phyloP scores from a whole-genome alignment of 2,797 vertebrate genomes.

The Poecilia gillii region DNA sequence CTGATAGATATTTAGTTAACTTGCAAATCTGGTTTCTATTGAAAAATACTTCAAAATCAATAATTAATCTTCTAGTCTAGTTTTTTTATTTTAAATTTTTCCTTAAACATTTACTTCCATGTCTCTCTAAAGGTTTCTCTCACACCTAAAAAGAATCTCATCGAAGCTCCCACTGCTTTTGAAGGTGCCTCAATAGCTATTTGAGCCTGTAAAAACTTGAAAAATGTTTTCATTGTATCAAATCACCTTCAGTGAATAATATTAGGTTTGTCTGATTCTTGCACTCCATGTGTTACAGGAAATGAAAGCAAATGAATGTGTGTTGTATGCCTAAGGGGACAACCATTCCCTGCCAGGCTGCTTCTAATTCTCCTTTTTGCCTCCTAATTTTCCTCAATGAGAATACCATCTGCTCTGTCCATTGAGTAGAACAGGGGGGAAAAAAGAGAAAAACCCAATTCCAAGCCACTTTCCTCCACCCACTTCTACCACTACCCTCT shows the following conservation, averaged over 20 bases:
- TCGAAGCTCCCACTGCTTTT: slow-evolving; percentile 20
- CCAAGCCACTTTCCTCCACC: slow-evolving; percentile 40
- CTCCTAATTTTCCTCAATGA: slow-evolving; percentile 68
- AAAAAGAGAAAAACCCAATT: slow-evolving; percentile 15
- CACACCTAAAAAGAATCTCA: slow-evolving; percentile 9
- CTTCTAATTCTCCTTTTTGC: slow-evolving; percentile 61
- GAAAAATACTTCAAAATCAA: background rate
- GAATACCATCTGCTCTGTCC: slow-evolving; percentile 76
- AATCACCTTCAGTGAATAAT: slow-evolving; percentile 16
- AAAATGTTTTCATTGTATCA: slow-evolving; percentile 20
- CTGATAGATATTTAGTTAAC: background rate
- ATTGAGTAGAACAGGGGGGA: slow-evolving; percentile 26
- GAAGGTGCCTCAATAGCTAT: slow-evolving; percentile 26
- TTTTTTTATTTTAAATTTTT: background rate
- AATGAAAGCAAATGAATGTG: slow-evolving; percentile 31
- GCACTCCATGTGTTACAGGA: slow-evolving; percentile 7
- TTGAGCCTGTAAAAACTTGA: slow-evolving; percentile 31
- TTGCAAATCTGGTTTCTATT: background rate
- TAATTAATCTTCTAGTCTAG: too few relatives aligned
- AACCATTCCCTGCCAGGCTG: slow-evolving; percentile 51
- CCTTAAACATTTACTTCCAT: background rate
- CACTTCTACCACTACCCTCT: slow-evolving; percentile 30
- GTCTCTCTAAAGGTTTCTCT: background rate
- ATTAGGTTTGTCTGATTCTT: slow-evolving; percentile 24
- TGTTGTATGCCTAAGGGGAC: slow-evolving; percentile 23